A percentile compares a stretch with the other conserved stretches of the same genome.
Conservation (phyloP, 2,888 invertebrate species). For the Drosophila sordidapex region DNA sequence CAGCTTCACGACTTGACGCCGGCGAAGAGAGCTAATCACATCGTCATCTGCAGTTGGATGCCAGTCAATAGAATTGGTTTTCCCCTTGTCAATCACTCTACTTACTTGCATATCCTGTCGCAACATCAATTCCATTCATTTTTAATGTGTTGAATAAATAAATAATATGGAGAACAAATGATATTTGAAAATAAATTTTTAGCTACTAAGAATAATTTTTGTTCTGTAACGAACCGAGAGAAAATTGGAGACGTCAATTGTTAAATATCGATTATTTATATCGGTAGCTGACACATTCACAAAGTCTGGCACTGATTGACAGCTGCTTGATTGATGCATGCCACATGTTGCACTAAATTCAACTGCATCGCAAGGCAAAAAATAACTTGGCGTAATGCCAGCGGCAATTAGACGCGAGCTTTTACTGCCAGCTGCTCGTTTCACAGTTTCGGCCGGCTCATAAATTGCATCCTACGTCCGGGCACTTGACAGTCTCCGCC, state of each 20-base stretch:
- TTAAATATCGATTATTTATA: not conserved
- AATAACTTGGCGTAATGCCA: slow-evolving; percentile 66
- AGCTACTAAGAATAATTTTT: not conserved
- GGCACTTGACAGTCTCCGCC: slow-evolving; percentile 53
- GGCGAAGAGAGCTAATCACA: not conserved
- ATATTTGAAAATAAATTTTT: not conserved
- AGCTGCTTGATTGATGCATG: slow-evolving; percentile 50
- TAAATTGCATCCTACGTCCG: slow-evolving; percentile 60
- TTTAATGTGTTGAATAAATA: not conserved
- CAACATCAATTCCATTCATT: not conserved
- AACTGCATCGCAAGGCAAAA: slow-evolving; percentile 17
- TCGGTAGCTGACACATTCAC: not conserved
- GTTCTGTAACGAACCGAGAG: not conserved
- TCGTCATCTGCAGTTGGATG: not conserved
- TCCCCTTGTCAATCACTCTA: not conserved
- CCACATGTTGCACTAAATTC: slow-evolving; percentile 35
- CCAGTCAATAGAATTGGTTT: not conserved
- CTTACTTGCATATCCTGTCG: not conserved
- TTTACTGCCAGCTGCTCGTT: slow-evolving; percentile 25
- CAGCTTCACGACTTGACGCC: not conserved
- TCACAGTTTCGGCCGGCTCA: slow-evolving; percentile 28
- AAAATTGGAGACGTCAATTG: not conserved
- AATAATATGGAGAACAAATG: not conserved
- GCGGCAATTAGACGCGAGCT: slow-evolving; percentile 66
- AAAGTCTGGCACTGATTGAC: slow-evolving; percentile 50